Base-by-base conservation (phyloP, 2,797 vertebrate genomes). In the Syngnathus acus region DNA sequence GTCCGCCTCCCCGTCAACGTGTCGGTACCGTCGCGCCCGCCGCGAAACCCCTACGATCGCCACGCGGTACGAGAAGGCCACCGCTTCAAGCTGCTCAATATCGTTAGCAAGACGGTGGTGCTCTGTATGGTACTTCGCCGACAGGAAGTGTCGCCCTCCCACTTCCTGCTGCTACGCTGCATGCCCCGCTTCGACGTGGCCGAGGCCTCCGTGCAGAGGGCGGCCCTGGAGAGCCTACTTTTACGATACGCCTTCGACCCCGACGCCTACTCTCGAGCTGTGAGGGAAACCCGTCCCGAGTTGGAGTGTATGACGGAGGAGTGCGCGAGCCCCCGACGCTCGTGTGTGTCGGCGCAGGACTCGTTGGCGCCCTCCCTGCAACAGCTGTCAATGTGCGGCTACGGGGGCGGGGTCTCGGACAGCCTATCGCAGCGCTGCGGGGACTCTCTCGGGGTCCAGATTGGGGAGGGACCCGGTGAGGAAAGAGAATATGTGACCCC, bases 41-140 rank as follows among this genome's bases (percentile, higher is more conserved):
- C 95, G 0, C 90, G 94, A 48, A 99, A 98, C 89, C 92, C 89
- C 4, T 98, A 97, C 61, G 97, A 98, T 88, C 93, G 94, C 10
- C 97, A 99, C 26, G 89, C 91, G 32, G 94, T 99, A 72, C 92
- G 96, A 0, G 96, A 99, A 84, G 97, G 96, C 32, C 96, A 99
- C 83, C 92, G 97, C 86, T 98, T 98, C 90, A 98, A 99, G 88
- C 90, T 99, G 79, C 93, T 98, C 64, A 92, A 96, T 91, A 98
- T 99, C 81, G 94, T 98, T 86, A 98, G 96, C 84, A 98, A 97
- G 90, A 99, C 96, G 0, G 97, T 98, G 81, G 97, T 98, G 68
- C 87, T 99, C n/a, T 95, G 96, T 82, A 92, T 97, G 87, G 92
- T 96, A 39, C 90, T 98, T 1, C 95, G 95, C 32, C 88, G 88